Evolutionary conservation across 2,888 invertebrate species (phyloP).

Genomic region (Bembecia ichneumoniformis): DNA sequence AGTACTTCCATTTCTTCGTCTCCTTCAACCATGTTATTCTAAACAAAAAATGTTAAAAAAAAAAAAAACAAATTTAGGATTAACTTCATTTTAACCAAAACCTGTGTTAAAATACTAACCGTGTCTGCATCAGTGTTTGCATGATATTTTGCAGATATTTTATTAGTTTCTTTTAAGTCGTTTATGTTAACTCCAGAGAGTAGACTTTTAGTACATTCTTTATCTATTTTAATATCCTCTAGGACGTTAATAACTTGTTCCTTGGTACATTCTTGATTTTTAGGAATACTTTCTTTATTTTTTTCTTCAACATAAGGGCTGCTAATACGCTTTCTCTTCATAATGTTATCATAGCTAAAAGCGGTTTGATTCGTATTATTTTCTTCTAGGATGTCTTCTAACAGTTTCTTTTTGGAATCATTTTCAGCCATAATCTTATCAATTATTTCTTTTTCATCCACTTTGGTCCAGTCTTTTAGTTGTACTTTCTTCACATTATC

Average conservation of each 20-base stretch:
- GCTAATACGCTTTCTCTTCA: no score
- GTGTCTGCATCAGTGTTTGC: no score
- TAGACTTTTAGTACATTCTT: slow-evolving; percentile 30
- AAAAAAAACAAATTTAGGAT: neutral
- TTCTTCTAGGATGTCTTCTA: no score
- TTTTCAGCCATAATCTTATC: no score
- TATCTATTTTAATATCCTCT: slow-evolving; percentile 42
- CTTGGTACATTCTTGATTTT: slow-evolving; percentile 26
- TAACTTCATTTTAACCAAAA: neutral
- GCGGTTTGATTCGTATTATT: no score
- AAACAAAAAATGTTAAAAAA: neutral
- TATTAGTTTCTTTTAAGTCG: slow-evolving; percentile 28
- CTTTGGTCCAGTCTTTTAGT: no score
- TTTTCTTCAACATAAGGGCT: no score
- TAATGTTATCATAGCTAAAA: no score
- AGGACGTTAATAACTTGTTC: slow-evolving; percentile 54
- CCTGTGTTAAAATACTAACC: neutral
- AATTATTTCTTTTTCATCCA: no score
- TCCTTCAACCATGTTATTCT: slow-evolving; percentile 5
- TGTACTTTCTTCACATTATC: no score
- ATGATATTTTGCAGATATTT: slow-evolving; percentile 18
- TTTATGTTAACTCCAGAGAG: slow-evolving; percentile 35
- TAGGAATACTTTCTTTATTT: no score
- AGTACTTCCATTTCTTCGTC: slow-evolving; percentile 32
- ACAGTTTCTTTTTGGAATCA: no score